Evolutionary conservation across 1,140 invertebrate species (phyloP).

Genomic region (Ditylenchus dipsaci): DNA sequence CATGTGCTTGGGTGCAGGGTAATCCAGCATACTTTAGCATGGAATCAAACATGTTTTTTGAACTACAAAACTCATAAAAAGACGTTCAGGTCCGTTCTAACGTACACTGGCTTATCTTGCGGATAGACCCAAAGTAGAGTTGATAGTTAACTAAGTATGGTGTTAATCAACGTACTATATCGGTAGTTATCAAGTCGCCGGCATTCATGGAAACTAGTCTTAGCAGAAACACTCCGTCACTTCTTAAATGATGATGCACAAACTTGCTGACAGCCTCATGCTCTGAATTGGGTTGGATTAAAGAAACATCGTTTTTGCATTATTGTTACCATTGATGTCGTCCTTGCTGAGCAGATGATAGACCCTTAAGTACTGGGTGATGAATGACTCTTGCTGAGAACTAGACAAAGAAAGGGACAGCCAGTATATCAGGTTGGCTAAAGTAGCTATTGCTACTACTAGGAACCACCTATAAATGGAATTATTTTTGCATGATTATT

Average conservation of each 20-base stretch:
- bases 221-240: slow-evolving; percentile 58
- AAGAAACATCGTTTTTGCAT: too few species aligned
- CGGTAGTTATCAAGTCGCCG: slow-evolving; percentile 55
- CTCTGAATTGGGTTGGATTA: slow-evolving; percentile 21
- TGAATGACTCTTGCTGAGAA: slow-evolving; percentile 14
- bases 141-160: too few species aligned
- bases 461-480: slow-evolving; percentile 44
- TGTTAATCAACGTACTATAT: too few species aligned
- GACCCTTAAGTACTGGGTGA: slow-evolving; percentile 22
- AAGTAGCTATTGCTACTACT: slow-evolving; percentile 48
- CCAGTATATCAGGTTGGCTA: slow-evolving; percentile 52
- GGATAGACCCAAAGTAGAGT: too few species aligned
- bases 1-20: too few species aligned
- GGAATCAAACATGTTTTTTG: too few species aligned
- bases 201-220: slow-evolving; percentile 53
- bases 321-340: slow-evolving; percentile 23
- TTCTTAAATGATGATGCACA: slow-evolving; percentile 44
- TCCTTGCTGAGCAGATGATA: slow-evolving; percentile 26
- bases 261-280: slow-evolving; percentile 52
- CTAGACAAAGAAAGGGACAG: slow-evolving; percentile 15
- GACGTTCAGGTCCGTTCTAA: too few species aligned
- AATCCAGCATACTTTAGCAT: too few species aligned
- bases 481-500: neutral
- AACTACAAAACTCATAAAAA: too few species aligned
- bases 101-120: too few species aligned